Evolutionary conservation across 2,888 invertebrate genomes (phyloP).

Genomic region (Bellardia pandia): DNA sequence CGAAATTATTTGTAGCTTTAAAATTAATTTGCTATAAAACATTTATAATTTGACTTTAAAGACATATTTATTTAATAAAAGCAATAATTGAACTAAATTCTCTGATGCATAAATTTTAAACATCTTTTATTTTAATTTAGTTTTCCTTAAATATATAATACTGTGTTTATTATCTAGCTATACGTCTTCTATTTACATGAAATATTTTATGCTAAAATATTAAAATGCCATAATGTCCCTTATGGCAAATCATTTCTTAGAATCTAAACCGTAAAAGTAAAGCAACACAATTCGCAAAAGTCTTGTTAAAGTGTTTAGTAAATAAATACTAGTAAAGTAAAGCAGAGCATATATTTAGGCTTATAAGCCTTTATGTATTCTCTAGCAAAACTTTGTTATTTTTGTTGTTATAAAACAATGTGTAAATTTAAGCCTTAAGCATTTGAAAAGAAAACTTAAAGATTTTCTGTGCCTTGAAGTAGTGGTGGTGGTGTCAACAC

Average conservation of each 20-base stretch:
- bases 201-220: conserved; percentile 57
- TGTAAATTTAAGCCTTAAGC: conserved; percentile 45
- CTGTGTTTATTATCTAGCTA: conserved; percentile 26
- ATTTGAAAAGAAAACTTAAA: conserved; percentile 28
- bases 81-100: conserved; percentile 1
- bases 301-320: conserved; percentile 59
- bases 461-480: not conserved
- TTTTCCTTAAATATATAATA: not conserved
- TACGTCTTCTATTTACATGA: conserved; percentile 41
- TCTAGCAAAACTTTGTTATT: conserved; percentile 23
- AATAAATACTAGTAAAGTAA: conserved; percentile 62
- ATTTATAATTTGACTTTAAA: conserved; percentile 49
- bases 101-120: conserved; percentile 25
- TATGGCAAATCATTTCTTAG: conserved; percentile 32
- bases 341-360: conserved; percentile 71
- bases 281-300: conserved; percentile 15
- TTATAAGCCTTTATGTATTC: conserved; percentile 70
- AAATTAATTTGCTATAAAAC: conserved; percentile 20
- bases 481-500: conserved; percentile 30
- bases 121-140: conserved; percentile 3
- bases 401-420: conserved; percentile 39
- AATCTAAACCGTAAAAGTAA: conserved; percentile 26
- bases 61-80: conserved; percentile 35
- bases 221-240: conserved; percentile 69
- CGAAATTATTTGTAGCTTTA: not conserved